These are phyloP conservation scores for Parnassius orleans DNA, from an alignment of 2,888 invertebrate genomes.

Conservation along the genomic window DNA sequence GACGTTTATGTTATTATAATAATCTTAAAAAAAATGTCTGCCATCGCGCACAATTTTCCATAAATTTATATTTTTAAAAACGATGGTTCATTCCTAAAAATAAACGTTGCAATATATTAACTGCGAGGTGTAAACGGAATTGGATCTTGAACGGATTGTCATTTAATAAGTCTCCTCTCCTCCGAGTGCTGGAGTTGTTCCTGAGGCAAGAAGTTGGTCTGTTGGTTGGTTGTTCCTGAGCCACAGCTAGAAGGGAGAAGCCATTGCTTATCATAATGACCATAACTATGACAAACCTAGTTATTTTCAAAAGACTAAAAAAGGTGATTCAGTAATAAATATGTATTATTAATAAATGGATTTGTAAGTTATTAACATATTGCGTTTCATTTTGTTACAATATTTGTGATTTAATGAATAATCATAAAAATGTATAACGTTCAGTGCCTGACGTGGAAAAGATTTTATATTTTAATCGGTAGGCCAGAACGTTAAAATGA, in stretches of 20 bases:
- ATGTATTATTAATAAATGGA: too few species aligned
- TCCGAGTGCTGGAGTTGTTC: slow-evolving; percentile 45
- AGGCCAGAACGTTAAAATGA: too few species aligned
- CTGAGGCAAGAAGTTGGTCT: slow-evolving; percentile 41
- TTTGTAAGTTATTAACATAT: too few species aligned
- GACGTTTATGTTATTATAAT: too few species aligned
- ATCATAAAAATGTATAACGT: not conserved
- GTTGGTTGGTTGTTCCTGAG: too few species aligned
- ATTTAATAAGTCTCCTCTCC: slow-evolving; percentile 43
- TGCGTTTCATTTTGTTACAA: too few species aligned
- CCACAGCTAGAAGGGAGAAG: slow-evolving; percentile 53
- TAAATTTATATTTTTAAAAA: too few species aligned
- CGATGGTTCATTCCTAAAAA: slow-evolving; percentile 40
- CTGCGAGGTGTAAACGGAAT: slow-evolving; percentile 52
- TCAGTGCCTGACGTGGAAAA: slow-evolving; percentile 32
- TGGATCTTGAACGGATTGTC: slow-evolving; percentile 60
- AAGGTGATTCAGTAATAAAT: slow-evolving; percentile 41
- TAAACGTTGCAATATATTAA: slow-evolving; percentile 58
- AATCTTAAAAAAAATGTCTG: too few species aligned
- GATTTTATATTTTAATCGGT: not conserved
- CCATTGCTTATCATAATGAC: slow-evolving; percentile 43
- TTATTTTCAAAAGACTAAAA: slow-evolving; percentile 50
- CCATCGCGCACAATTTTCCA: too few species aligned
- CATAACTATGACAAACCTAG: slow-evolving; percentile 62
- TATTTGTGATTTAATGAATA: too few species aligned